Evolutionary conservation across 2,888 invertebrate species (phyloP), one percentile per base, ranked within the genome.

Genomic region (Cerastoderma edule): DNA sequence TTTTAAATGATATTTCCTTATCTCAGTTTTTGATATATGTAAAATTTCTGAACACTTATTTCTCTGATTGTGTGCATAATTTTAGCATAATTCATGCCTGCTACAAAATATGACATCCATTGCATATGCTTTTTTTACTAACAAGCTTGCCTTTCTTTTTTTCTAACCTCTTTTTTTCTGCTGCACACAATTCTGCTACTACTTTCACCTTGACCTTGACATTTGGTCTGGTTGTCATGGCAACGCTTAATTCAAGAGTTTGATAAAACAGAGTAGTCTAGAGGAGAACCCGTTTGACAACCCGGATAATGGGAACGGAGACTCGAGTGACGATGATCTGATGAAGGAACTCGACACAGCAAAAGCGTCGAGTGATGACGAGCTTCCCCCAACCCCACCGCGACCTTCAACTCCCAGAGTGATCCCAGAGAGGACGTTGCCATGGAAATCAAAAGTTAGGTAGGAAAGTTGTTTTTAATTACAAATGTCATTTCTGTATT

Each of bases 231-330:
- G 60, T n/a, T 74, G 68, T 75, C 78, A 71, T 75, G 74, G 78
- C 82, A 76, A 82, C 74, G 72, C 74, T 78, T 78, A 83, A 75
- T 80, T 81, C 82, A 85, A 90, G 90, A 90, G 96, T 88, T 95
- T 98, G 85, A 96, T 97, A 94, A 98, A 98, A 92, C 98, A 99
- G 94, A 97, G 99, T 56, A 99, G 99, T 33, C 97, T 97, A 90
- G 96, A 96, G 77, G 96, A 96, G 27, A 83, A 83, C 77, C 94
- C 99, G 24, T 96, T 96, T 89, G 95, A 95, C 85, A 94, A 96
- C 67, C 98, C 98, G 93, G 87, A 93, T 28, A 94, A 95, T 67
- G 88, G 93, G 30, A 94, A 95, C 68, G 65, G 68, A 28, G 87
- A 93, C 28, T 10, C 28, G 19, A 60, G 10, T 3, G 94, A 82